These are phyloP conservation scores for Yoshiicerus persimilis DNA, from an alignment of 1,140 invertebrate species.

Conservation along the genomic window DNA sequence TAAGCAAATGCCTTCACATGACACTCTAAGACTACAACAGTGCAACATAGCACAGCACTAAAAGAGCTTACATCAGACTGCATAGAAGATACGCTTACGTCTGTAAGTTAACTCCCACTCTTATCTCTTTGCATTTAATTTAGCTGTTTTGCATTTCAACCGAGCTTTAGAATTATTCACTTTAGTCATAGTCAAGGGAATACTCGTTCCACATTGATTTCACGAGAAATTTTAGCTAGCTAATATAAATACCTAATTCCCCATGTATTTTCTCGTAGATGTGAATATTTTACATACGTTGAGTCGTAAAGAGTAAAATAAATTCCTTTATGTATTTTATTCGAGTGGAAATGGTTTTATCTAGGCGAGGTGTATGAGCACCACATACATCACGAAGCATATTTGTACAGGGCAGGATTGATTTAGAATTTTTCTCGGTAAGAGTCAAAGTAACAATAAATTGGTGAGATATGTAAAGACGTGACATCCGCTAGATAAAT, in stretches of 20 bases:
- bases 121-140: not conserved
- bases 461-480: not conserved
- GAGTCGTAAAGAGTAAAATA: not conserved
- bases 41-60: too few relatives aligned
- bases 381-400: not conserved
- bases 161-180: not conserved
- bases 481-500: not conserved
- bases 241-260: not conserved
- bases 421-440: not conserved
- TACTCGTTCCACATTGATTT: not conserved
- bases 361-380: too few relatives aligned
- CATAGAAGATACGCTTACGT: not conserved
- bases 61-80: too few relatives aligned
- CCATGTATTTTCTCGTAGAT: not conserved
- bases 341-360: too few relatives aligned
- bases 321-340: not conserved
- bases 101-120: not conserved
- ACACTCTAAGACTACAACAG: too few relatives aligned
- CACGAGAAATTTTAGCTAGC: not conserved
- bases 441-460: not conserved
- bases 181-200: not conserved
- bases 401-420: not conserved
- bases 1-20: not conserved
- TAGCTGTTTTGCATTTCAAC: not conserved
- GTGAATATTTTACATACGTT: not conserved